Conservation (phyloP, 2,888 invertebrate species). For the Hypolimnas misippus region DNA sequence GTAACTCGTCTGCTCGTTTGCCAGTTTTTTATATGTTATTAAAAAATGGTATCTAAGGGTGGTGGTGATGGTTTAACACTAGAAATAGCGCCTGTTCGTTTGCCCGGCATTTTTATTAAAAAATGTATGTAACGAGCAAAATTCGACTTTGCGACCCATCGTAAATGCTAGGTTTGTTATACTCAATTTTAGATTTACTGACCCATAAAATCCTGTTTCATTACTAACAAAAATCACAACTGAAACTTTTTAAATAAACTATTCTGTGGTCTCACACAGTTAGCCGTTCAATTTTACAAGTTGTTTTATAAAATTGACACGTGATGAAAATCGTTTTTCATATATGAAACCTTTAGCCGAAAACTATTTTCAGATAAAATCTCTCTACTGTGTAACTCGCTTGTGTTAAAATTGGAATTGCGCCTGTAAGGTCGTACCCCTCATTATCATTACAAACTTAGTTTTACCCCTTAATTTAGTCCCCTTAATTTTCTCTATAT, state of each 20-base stretch:
- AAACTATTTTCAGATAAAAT: constrained; percentile 40
- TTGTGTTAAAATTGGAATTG: constrained; percentile 36
- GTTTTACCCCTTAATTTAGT: constrained; percentile 40
- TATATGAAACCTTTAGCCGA: constrained; percentile 1
- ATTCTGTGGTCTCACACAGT: background rate
- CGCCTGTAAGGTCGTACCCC: constrained; percentile 36
- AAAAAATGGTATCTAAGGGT: too few relatives aligned
- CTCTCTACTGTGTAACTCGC: constrained; percentile 21
- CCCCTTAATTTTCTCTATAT: constrained; percentile 41
- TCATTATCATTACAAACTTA: constrained; percentile 43
- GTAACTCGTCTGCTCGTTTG: too few relatives aligned
- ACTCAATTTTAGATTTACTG: background rate
- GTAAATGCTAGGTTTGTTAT: too few relatives aligned
- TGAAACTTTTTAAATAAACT: background rate
- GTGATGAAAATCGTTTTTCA: background rate
- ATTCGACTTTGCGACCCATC: too few relatives aligned
- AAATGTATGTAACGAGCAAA: too few relatives aligned
- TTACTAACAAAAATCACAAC: background rate
- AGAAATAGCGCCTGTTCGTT: too few relatives aligned
- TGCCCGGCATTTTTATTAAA: too few relatives aligned
- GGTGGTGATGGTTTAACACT: too few relatives aligned
- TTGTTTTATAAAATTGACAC: constrained; percentile 5
- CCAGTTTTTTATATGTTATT: too few relatives aligned
- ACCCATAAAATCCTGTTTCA: background rate
- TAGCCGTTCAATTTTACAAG: background rate